Evolutionary conservation across 2,113 vertebrate genomes (phyloP).

Genomic region (Heterochromis multidens): DNA sequence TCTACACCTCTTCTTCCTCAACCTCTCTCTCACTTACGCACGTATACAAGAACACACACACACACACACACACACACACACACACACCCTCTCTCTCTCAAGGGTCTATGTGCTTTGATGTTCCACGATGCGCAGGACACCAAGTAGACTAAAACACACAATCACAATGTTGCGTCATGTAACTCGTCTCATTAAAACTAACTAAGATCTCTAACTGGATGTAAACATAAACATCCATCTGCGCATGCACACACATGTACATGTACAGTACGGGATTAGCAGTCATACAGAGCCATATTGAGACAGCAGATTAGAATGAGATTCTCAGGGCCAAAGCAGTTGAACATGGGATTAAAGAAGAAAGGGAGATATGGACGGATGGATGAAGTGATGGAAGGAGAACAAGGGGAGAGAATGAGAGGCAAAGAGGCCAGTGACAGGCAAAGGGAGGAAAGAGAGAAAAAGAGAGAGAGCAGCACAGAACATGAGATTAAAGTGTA

Average conservation of each 20-base stretch:
- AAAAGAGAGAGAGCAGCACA: constrained; percentile 20
- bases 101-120: constrained; percentile 3
- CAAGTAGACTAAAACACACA: constrained; percentile 10
- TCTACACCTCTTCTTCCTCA: neutral
- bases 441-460: constrained; percentile 11
- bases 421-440: constrained; percentile 15
- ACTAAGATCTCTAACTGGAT: constrained; percentile 2
- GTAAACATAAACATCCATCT: constrained; percentile 22
- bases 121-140: neutral
- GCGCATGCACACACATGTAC: neutral
- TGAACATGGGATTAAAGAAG: constrained; percentile 69
- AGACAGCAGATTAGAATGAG: constrained; percentile 65
- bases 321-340: constrained; percentile 43
- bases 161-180: constrained; percentile 45
- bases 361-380: constrained; percentile 35
- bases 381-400: constrained; percentile 38
- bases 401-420: constrained; percentile 24
- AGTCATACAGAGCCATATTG: constrained; percentile 53
- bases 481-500: constrained; percentile 70
- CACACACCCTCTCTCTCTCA: neutral
- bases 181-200: neutral
- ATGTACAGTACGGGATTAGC: constrained; percentile 41
- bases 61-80: neutral
- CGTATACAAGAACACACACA: neutral
- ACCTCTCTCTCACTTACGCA: neutral